Evolutionary conservation across 1,140 invertebrate genomes (phyloP).

Genomic region (Asbolus verrucosus): DNA sequence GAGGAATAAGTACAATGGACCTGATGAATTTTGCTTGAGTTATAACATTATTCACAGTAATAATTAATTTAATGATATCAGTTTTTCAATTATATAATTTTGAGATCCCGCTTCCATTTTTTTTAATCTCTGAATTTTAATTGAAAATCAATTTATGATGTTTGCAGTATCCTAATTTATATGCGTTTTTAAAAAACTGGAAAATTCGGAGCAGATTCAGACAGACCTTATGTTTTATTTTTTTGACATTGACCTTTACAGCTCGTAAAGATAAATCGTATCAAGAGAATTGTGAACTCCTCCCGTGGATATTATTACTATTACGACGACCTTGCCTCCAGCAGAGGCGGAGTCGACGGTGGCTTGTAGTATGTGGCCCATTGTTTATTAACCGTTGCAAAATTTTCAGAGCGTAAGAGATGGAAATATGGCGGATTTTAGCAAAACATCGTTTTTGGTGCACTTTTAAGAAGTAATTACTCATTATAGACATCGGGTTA

Average conservation of each 20-base stretch:
- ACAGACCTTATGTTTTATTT: background rate
- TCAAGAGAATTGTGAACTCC: slow-evolving; percentile 2
- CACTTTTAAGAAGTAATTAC: slow-evolving; percentile 4
- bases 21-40: too few relatives aligned
- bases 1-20: too few relatives aligned
- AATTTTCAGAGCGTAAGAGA: too few relatives aligned
- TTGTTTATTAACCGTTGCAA: too few relatives aligned
- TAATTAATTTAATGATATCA: too few relatives aligned
- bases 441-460: background rate
- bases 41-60: too few relatives aligned
- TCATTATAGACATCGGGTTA: slow-evolving; percentile 13
- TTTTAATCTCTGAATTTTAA: too few relatives aligned
- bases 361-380: background rate
- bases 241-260: slow-evolving; percentile 32
- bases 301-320: too few relatives aligned
- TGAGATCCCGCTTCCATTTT: too few relatives aligned
- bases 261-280: background rate
- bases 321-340: slow-evolving; percentile 26
- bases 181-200: slow-evolving; percentile 3
- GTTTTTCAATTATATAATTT: too few relatives aligned
- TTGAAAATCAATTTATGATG: background rate
- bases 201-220: background rate
- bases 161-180: too few relatives aligned
- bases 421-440: too few relatives aligned
- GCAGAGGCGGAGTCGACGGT: slow-evolving; percentile 13